phyloP scores from a whole-genome alignment of 2,797 vertebrate species.

The Lagocephalus sceleratus region DNA sequence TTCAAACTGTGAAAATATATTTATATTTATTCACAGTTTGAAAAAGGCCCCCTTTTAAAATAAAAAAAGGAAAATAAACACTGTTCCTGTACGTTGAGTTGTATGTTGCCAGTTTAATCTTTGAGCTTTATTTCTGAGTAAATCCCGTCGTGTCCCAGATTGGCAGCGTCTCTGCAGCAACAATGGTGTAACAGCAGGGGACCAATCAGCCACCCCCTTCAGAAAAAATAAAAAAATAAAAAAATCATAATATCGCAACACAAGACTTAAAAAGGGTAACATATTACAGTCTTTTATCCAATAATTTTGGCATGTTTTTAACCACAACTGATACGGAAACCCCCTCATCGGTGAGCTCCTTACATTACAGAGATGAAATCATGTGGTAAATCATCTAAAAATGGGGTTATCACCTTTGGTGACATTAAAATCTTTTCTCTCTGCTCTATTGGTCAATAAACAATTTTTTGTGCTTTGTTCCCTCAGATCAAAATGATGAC shows the following conservation, averaged over 20 bases:
- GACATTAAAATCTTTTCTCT: not conserved
- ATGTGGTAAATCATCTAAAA: constrained; percentile 1
- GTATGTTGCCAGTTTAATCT: constrained; percentile 71
- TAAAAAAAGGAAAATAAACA: constrained; percentile 6
- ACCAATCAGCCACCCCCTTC: constrained; percentile 7
- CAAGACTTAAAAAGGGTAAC: not conserved
- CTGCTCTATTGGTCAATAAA: constrained; percentile 1
- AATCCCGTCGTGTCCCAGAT: constrained; percentile 79
- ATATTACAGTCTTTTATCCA: not conserved
- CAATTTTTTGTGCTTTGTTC: constrained; percentile 8
- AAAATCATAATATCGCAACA: not conserved
- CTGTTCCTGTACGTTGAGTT: constrained; percentile 54
- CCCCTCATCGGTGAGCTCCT: constrained; percentile 39
- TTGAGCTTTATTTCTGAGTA: constrained; percentile 67
- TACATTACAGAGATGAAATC: constrained; percentile 55
- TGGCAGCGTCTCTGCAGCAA: constrained; percentile 60
- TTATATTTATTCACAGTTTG: constrained; percentile 1
- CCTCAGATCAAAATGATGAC: constrained; percentile 82
- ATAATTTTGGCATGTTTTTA: not conserved
- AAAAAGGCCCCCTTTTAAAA: no score
- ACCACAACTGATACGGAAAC: no score
- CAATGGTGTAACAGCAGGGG: constrained; percentile 40
- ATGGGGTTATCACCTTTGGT: not conserved
- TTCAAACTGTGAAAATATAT: not conserved
- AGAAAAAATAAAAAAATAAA: not conserved